phyloP scores from a whole-genome alignment of 2,113 vertebrate genomes.

The Dasyurus viverrinus region DNA sequence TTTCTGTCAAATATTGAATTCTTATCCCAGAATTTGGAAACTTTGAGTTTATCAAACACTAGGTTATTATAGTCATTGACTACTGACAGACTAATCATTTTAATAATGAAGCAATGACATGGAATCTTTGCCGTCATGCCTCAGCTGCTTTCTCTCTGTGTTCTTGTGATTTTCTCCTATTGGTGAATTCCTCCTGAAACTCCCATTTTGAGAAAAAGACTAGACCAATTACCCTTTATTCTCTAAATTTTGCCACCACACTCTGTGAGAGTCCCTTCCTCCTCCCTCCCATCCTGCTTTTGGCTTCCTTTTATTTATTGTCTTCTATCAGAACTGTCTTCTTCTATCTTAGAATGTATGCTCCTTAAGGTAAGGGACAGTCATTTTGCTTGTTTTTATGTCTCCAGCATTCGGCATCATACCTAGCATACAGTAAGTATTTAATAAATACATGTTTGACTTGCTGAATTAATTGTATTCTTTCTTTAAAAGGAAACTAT shows the following conservation, averaged over 20 bases:
- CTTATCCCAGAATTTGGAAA: too few species aligned
- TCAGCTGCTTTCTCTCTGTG: background rate
- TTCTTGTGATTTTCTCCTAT: background rate
- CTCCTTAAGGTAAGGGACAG: background rate
- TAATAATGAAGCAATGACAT: background rate
- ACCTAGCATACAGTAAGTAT: background rate
- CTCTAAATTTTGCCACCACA: background rate
- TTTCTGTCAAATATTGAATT: too few species aligned
- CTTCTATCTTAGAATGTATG: background rate
- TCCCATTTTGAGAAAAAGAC: background rate
- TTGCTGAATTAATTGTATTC: background rate
- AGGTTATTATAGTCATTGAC: too few species aligned
- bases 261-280: background rate
- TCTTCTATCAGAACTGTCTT: background rate
- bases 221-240: background rate
- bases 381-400: background rate
- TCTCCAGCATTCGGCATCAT: background rate
- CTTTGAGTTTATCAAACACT: too few species aligned
- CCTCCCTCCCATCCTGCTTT: background rate
- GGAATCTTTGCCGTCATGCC: background rate
- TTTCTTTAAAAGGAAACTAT: background rate
- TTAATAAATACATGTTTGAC: background rate
- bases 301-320: background rate
- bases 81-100: background rate
- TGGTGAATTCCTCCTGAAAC: background rate